phyloP scores from a whole-genome alignment of 2,797 vertebrate species.

The Pangasius sanitwongsei region DNA sequence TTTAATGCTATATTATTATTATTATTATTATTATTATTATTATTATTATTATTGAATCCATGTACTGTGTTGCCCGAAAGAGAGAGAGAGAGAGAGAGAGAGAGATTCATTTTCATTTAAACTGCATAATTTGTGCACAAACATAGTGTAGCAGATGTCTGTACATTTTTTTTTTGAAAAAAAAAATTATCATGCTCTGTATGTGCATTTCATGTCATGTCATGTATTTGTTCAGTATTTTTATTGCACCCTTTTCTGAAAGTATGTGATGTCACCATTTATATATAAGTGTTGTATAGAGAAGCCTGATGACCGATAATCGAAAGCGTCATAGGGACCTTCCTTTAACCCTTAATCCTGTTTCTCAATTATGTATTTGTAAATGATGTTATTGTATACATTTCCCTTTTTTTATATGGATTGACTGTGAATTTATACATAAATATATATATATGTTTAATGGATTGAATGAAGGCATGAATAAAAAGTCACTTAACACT shows the following conservation, averaged over 20 bases:
- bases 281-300: conserved; percentile 54
- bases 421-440: conserved; percentile 63
- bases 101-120: conserved; percentile 38
- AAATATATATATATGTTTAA: conserved; percentile 58
- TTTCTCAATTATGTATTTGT: conserved; percentile 58
- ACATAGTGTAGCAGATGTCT: conserved; percentile 59
- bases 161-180: conserved; percentile 46
- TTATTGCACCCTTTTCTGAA: conserved; percentile 51
- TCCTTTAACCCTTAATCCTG: conserved; percentile 48
- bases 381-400: conserved; percentile 60
- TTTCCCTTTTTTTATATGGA: conserved; percentile 58
- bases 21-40: conserved; percentile 7
- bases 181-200: conserved; percentile 39
- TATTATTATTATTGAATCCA: conserved; percentile 32
- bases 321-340: conserved; percentile 35
- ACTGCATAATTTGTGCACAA: conserved; percentile 59
- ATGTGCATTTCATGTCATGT: conserved; percentile 51
- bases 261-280: conserved; percentile 57
- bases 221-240: conserved; percentile 59
- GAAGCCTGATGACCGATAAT: conserved; percentile 32
- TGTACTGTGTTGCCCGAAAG: conserved; percentile 41
- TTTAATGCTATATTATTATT: conserved; percentile 16
- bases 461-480: conserved; percentile 58
- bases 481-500: conserved; percentile 55
- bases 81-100: conserved; percentile 19